Base-by-base conservation (phyloP, 2,888 invertebrate species). In the Salpingus planirostris region DNA sequence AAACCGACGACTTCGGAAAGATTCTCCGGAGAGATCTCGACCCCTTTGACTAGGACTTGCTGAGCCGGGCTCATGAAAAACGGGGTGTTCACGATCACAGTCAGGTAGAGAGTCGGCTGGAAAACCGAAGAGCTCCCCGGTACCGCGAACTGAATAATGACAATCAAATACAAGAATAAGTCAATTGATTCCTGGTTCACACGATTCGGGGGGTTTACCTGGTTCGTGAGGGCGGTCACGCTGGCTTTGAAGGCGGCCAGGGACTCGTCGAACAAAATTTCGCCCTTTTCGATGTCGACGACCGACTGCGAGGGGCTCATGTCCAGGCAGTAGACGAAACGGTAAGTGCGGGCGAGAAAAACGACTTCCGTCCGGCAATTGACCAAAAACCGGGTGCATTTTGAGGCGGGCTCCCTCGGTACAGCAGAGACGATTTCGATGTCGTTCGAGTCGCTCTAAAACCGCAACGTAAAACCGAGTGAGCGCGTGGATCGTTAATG, bases 51-150 rank as follows among this genome's bases (percentile, higher is more conserved):
- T 47, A 82, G 60, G 29, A 81, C 80, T 69, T 82, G 79, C 57
- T 82, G 81, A 12, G 77, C 76, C 14, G 76, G 74, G 47, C 74
- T 78, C 40, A 74, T 71, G 49, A 80, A 73, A 62, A 83, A 80
- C 30, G 85, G 83, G 8, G 80, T 80, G 60, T 84, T 81, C 3
- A 78, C 82, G 57, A 85, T 77, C 49, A 86, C 77, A 41, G 83
- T 81, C 27, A 83, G 68, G 62, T 76, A 81, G 36, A 86, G 69
- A 47, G 76, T 73, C 27, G 85, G 85, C 40, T 70, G 66, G 58
- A 81, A 75, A 30, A 71, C 52, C 27, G 71, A 55, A 30, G 61
- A 52, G 52, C 76, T 76, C 24, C 83, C 82, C 46, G 83, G 82
- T 44, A 83, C 67, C 29, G 66, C 64, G 60, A 83, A 80, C 79